phyloP scores from a whole-genome alignment of 2,113 vertebrate species.

The Leptocoma aspasia region DNA sequence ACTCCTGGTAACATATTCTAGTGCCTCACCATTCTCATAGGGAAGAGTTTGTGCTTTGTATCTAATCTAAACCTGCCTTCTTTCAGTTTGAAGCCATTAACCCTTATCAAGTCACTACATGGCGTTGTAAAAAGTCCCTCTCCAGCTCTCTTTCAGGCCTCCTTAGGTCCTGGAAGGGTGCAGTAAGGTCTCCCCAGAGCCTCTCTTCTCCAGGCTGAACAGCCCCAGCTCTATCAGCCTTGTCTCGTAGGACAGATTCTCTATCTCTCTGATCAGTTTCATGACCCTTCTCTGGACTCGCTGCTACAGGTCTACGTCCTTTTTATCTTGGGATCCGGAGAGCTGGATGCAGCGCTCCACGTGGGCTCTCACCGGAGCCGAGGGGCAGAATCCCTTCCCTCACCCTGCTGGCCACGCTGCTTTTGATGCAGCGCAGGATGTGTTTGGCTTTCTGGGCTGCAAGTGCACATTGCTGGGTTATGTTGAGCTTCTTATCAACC shows the following conservation, averaged over 20 bases:
- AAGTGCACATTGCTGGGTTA: not conserved
- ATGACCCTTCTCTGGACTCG: fast-evolving
- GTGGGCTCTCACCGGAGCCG: not conserved
- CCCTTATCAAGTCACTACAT: not conserved
- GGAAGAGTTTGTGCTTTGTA: not conserved
- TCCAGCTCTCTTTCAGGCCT: not conserved
- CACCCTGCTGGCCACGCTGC: fast-evolving
- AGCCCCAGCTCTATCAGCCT: not conserved
- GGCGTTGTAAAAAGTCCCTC: not conserved
- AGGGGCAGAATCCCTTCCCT: not conserved
- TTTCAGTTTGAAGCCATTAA: not conserved
- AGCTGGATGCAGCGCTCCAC: not conserved
- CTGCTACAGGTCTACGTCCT: not conserved
- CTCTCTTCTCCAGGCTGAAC: not conserved
- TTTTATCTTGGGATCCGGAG: not conserved
- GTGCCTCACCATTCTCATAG: not conserved
- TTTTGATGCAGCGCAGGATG: not conserved
- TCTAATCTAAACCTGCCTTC: not conserved
- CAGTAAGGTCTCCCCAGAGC: not conserved
- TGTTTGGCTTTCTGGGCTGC: not conserved
- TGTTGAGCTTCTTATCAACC: not conserved
- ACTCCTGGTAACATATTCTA: not conserved
- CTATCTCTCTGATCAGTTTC: not conserved
- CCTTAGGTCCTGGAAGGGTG: not conserved
- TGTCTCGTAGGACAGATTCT: not conserved